phyloP scores from a whole-genome alignment of 2,113 vertebrate species.

The Alethe diademata region DNA sequence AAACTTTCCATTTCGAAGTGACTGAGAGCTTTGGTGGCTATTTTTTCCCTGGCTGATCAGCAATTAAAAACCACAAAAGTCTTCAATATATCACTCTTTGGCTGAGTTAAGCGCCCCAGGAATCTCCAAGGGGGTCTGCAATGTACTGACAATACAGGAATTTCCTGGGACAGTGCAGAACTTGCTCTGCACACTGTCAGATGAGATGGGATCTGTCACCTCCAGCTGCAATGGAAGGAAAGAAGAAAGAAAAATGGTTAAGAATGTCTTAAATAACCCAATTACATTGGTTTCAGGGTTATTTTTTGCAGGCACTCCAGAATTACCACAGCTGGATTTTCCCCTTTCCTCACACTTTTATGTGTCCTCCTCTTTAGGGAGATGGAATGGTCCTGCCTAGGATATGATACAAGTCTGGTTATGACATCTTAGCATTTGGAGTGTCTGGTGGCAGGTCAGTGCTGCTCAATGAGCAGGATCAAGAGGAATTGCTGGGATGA shows the following conservation, averaged over 20 bases:
- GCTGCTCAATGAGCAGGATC: not conserved
- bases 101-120: not conserved
- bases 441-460: not conserved
- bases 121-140: not conserved
- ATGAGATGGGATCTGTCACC: not conserved
- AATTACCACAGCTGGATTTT: not conserved
- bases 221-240: not conserved
- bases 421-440: not conserved
- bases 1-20: constrained; percentile 5
- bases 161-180: not conserved
- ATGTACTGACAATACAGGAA: not conserved
- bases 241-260: not conserved
- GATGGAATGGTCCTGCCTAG: not conserved
- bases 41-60: not conserved
- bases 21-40: not conserved
- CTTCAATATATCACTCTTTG: not conserved
- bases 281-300: not conserved
- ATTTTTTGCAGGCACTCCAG: not conserved
- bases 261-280: not conserved
- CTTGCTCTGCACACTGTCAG: not conserved
- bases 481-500: not conserved
- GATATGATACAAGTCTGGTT: not conserved
- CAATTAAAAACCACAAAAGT: not conserved
- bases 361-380: not conserved
- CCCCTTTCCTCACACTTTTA: not conserved